Conservation (phyloP, 2,113 vertebrate genomes). For the Synodontis membranacea region DNA sequence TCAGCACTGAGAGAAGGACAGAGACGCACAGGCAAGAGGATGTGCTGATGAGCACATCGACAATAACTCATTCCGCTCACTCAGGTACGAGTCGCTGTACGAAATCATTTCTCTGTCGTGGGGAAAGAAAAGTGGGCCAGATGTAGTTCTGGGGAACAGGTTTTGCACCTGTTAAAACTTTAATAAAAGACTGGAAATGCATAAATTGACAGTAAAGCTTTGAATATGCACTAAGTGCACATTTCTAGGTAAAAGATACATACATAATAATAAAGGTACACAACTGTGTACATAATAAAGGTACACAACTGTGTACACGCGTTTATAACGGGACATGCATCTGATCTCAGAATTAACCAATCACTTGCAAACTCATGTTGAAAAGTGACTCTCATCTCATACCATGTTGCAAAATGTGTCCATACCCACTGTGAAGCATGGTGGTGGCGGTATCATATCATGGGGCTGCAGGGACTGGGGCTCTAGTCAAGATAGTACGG, state of each 20-base stretch:
- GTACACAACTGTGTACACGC: not conserved
- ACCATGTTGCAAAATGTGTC: not conserved
- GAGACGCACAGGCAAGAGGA: constrained; percentile 11
- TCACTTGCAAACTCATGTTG: not conserved
- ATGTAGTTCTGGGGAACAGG: not conserved
- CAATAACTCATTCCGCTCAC: constrained; percentile 30
- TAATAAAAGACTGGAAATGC: not conserved
- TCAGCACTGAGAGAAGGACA: not conserved
- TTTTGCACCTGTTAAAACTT: not conserved
- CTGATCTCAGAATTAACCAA: not conserved
- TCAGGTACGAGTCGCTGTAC: constrained; percentile 13
- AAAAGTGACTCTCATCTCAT: not conserved
- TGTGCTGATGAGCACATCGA: not conserved
- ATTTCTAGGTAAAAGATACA: not conserved
- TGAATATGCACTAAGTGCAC: not conserved
- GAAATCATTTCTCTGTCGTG: not conserved
- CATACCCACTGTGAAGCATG: not conserved
- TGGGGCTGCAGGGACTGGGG: not conserved
- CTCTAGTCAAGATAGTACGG: not conserved
- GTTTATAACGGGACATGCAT: not conserved
- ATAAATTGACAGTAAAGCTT: not conserved
- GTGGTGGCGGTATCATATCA: not conserved
- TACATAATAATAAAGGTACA: not conserved
- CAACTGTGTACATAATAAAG: not conserved
- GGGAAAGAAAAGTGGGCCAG: not conserved